Evolutionary conservation across 2,113 vertebrate genomes (phyloP), one percentile per base, ranked within the genome.

Genomic region (Chamaetylas fuelleborni): DNA sequence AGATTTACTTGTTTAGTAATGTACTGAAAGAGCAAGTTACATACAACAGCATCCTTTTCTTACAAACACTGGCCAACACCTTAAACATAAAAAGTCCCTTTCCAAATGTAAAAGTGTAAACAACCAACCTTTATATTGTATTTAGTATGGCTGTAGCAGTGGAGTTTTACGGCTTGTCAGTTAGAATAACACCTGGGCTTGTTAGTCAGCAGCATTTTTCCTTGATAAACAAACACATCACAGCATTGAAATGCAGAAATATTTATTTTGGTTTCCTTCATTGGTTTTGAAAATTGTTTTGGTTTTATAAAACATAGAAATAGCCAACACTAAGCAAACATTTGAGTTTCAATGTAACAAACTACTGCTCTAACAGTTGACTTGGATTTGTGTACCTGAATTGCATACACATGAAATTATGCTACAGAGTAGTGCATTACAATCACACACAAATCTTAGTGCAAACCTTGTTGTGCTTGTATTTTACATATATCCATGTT

Each of bases 231-330:
- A 97, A 47, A 97, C 33, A 54, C 82, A 84, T 83, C 87, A 96
- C 86, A 34, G 45, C 47, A 53, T 38, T 96, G 96, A 98, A 98
- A 98, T 97, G 97, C 97, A 98, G 97, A 98, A 98, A 97, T 97
- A 97, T 98, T 98, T 96, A 98, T 98, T 98, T 98, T 98, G 97
- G 98, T 98, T 98, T 98, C 98, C 98, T 98, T 98, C 98, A 98
- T 97, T 97, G 96, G 97, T 97, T 98, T 98, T 97, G 96, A 97
- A 98, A 98, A 98, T 97, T 97, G 89, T 98, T 98, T 98, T 98
- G 97, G 98, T 96, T 98, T 98, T 98, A 98, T 98, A 98, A 98
- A 98, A 98, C 97, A 98, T 98, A 98, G 97, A 98, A 98, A 98
- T 90, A 97, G 97, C 97, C 96, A 97, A 98, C 97, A 98, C 97